Evolutionary conservation across 2,888 invertebrate species (phyloP), one percentile per base, ranked within the genome.

Genomic region (Temnothorax rugatulus): DNA sequence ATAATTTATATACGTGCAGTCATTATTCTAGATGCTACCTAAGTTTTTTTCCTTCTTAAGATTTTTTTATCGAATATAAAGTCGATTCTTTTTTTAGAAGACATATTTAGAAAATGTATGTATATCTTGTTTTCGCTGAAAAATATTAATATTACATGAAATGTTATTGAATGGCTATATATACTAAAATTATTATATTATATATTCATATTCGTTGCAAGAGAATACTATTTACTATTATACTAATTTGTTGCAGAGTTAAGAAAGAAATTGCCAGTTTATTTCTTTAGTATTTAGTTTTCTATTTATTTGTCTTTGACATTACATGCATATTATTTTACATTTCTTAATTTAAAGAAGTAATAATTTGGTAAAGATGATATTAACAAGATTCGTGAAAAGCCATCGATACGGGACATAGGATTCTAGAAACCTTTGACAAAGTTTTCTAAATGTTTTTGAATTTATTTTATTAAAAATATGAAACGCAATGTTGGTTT

Each of bases 401-500:
- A 15, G 2, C 38, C 38, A 44, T 44, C 11, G 13, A 54, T 54
- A n/a, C 64, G 21, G 29, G 29, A 3, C 29, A 29, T 57, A 44
- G n/a, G 29, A 15, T 68, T 41, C 2, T 21, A 9, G 7, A 54
- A 21, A 34, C 0, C 34, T 7, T 34, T 34, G 34, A 34, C 34
- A 34, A 34, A 34, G 0, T 47, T 9, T 66, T 68, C 4, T 47
- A 15, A 57, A 59, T 18, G 0, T 79, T 47, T 59, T 21, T 7
- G 8, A 69, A 29, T 8, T 9, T 7, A 34, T 64, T 52, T 83
- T 41, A 84, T 76, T 71, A 57, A 63, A 63, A 77, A 38, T 41
- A 68, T 66, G 13, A 44, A 47, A 79, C 4, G 41, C 25, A 29
- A 54, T 57, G 8, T 66, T 52, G 2, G 29, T 21, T 83, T 86